Evolutionary conservation across 1,140 invertebrate genomes (phyloP).

Genomic region (Hyposmocoma kahamanoa): DNA sequence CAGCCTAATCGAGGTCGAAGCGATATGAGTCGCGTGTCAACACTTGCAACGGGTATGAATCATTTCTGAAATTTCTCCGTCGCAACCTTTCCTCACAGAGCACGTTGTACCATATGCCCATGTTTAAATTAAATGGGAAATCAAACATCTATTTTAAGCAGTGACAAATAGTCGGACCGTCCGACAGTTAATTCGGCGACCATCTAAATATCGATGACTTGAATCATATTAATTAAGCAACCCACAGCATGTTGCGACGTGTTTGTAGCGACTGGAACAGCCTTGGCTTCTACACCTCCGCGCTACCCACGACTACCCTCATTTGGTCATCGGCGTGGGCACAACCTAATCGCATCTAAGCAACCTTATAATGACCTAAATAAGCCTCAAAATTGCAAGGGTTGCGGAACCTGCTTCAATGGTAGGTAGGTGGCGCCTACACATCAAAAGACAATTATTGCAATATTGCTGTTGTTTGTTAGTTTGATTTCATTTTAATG

Average conservation of each 20-base stretch:
- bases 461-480: slow-evolving; percentile 11
- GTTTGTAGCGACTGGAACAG: slow-evolving; percentile 57
- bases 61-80: too few species aligned
- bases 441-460: slow-evolving; percentile 40
- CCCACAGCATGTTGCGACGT: slow-evolving; percentile 51
- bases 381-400: slow-evolving; percentile 57
- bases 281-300: slow-evolving; percentile 67
- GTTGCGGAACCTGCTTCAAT: slow-evolving; percentile 56
- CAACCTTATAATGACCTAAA: slow-evolving; percentile 62
- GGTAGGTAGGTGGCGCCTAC: slow-evolving; percentile 51
- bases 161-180: not conserved
- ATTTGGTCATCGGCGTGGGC: slow-evolving; percentile 68
- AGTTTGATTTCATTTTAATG: slow-evolving; percentile 20
- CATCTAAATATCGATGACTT: slow-evolving; percentile 2
- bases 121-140: too few species aligned
- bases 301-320: slow-evolving; percentile 65
- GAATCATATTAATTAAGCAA: slow-evolving; percentile 53
- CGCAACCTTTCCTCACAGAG: too few species aligned
- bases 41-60: slow-evolving; percentile 44
- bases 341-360: slow-evolving; percentile 55
- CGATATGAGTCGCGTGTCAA: slow-evolving; percentile 57
- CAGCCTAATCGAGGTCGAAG: slow-evolving; percentile 53
- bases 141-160: too few species aligned
- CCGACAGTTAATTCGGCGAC: not conserved
- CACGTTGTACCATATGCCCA: too few species aligned